A percentile compares a stretch with the other conserved stretches of the same genome.
Evolutionary conservation across 2,888 invertebrate genomes (phyloP).

Genomic region (Drosophila borealis): DNA sequence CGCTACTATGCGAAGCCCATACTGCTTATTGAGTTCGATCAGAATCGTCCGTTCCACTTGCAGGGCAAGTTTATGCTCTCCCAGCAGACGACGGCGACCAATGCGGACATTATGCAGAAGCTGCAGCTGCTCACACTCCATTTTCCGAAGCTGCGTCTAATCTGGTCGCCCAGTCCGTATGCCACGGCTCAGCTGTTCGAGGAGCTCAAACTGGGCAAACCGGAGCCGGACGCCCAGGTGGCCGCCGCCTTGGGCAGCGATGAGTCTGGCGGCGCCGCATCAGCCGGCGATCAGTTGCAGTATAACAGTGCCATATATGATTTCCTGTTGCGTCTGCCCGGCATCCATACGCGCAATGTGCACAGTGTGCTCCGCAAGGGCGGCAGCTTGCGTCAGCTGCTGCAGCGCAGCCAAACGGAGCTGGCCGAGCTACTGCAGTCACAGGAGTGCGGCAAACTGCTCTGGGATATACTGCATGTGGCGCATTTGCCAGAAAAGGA

Average conservation of each 20-base stretch:
- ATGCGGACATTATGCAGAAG: constrained; percentile 93
- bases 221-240: constrained; percentile 91
- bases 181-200: constrained; percentile 98
- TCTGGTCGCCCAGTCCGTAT: constrained; percentile 98
- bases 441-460: constrained; percentile 88
- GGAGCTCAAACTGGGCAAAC: constrained; percentile 95
- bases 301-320: constrained; percentile 91
- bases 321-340: constrained; percentile 94
- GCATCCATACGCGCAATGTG: constrained; percentile 94
- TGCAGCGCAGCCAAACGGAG: constrained; percentile 88
- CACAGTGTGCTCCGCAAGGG: constrained; percentile 91
- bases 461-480: constrained; percentile 90
- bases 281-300: constrained; percentile 85
- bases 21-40: constrained; percentile 97
- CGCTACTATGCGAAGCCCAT: constrained; percentile 94
- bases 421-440: constrained; percentile 90
- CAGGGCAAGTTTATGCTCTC: constrained; percentile 94
- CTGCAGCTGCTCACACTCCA: constrained; percentile 96
- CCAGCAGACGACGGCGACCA: constrained; percentile 88
- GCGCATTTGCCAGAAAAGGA: constrained; percentile 87
- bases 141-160: constrained; percentile 95
- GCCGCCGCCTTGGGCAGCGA: constrained; percentile 91
- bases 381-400: constrained; percentile 88
- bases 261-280: constrained; percentile 79
- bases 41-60: constrained; percentile 95